These are phyloP conservation scores for Temnothorax nylanderi DNA, from an alignment of 1,140 invertebrate species.

Conservation along the genomic window DNA sequence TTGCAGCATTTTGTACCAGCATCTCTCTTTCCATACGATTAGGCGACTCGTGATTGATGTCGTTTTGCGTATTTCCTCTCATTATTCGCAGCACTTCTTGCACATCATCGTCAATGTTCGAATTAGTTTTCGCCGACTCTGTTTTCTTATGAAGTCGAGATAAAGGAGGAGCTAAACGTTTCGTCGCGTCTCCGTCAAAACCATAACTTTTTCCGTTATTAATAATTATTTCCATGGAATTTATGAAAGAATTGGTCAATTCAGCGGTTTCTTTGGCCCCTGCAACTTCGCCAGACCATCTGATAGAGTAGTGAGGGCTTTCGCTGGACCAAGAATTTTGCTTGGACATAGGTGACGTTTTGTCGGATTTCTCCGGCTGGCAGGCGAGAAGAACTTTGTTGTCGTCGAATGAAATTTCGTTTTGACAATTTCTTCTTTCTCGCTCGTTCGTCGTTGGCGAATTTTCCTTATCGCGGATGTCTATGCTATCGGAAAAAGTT, in stretches of 20 bases:
- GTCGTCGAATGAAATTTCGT: neutral
- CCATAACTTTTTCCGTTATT: conserved; percentile 5
- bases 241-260: too few relatives aligned
- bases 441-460: neutral
- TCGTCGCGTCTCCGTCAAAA: neutral
- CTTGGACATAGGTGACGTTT: neutral
- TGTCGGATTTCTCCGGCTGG: neutral
- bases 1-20: conserved; percentile 39
- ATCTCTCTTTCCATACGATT: conserved; percentile 67
- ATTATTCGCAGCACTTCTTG: conserved; percentile 70
- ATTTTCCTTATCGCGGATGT: neutral
- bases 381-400: neutral
- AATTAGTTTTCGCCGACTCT: neutral
- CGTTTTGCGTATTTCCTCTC: conserved; percentile 17
- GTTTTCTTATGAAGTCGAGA: neutral
- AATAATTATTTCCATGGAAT: neutral
- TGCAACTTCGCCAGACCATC: neutral
- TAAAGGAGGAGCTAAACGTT: neutral
- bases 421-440: neutral
- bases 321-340: neutral
- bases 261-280: neutral
- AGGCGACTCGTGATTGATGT: conserved; percentile 72
- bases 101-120: conserved; percentile 61
- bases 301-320: neutral
- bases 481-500: neutral